Evolutionary conservation across 2,888 invertebrate genomes (phyloP).

Genomic region (Cheilosia urbana): DNA sequence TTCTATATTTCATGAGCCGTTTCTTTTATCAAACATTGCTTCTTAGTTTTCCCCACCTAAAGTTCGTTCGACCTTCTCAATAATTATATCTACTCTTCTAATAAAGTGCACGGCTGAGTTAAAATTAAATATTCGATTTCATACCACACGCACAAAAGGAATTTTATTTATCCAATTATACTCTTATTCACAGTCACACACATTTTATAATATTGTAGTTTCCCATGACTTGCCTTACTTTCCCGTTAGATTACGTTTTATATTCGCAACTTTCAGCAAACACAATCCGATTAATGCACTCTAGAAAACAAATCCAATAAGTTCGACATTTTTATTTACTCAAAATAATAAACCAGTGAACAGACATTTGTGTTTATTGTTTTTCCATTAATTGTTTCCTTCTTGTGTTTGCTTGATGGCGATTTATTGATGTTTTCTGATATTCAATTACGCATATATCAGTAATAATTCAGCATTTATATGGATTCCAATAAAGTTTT

Average conservation of each 20-base stretch:
- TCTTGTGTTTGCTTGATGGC: constrained; percentile 22
- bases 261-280: not conserved
- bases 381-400: constrained; percentile 37
- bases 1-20: too few relatives aligned
- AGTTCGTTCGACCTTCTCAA: too few relatives aligned
- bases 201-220: too few relatives aligned
- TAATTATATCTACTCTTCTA: too few relatives aligned
- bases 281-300: not conserved
- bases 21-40: too few relatives aligned
- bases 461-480: constrained; percentile 23
- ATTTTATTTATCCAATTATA: too few relatives aligned
- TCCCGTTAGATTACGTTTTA: not conserved
- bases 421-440: constrained; percentile 24
- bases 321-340: constrained; percentile 2
- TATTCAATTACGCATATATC: constrained; percentile 5
- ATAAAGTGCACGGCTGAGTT: too few relatives aligned
- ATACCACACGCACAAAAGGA: too few relatives aligned
- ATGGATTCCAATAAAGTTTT: not conserved
- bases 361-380: constrained; percentile 23
- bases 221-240: not conserved
- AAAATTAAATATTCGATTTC: too few relatives aligned
- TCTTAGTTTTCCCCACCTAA: too few relatives aligned
- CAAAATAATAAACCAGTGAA: not conserved
- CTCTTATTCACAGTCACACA: too few relatives aligned
- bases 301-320: not conserved